Percentiles rank a stretch among this genome's conserved stretches.
These are phyloP conservation scores for Potorous gilbertii DNA, from an alignment of 2,797 vertebrate species.

Conservation along the genomic window DNA sequence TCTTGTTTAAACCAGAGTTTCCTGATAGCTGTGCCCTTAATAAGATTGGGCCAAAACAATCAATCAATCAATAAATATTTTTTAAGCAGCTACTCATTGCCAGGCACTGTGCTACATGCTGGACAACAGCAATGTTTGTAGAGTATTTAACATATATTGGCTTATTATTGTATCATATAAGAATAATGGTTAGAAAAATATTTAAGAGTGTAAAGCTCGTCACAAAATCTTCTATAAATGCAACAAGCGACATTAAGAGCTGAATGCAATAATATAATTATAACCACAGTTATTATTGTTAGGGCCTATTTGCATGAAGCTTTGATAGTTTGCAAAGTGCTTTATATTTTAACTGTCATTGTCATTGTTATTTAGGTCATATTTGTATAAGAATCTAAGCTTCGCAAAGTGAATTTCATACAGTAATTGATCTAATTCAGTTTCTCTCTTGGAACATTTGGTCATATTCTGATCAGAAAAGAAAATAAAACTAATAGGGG, in stretches of 20 bases:
- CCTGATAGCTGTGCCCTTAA: neutral
- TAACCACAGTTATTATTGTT: neutral
- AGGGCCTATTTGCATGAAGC: neutral
- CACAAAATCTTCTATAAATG: neutral
- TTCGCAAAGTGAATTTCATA: neutral
- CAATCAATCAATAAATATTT: neutral
- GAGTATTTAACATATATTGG: neutral
- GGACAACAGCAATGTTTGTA: neutral
- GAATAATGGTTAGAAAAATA: neutral
- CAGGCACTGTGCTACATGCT: neutral
- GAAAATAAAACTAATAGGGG: neutral
- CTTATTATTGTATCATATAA: neutral
- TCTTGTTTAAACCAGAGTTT: neutral
- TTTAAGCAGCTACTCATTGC: neutral
- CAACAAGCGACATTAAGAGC: neutral
- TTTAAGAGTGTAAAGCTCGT: neutral
- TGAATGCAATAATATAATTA: neutral
- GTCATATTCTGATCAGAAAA: neutral
- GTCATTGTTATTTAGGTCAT: neutral
- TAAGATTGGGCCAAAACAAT: neutral
- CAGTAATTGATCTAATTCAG: neutral
- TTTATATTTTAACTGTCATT: neutral
- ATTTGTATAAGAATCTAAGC: neutral
- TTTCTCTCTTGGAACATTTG: neutral
- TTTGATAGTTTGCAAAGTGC: neutral